Evolutionary conservation across 2,888 invertebrate species (phyloP).

Genomic region (Thymelicus lineola): DNA sequence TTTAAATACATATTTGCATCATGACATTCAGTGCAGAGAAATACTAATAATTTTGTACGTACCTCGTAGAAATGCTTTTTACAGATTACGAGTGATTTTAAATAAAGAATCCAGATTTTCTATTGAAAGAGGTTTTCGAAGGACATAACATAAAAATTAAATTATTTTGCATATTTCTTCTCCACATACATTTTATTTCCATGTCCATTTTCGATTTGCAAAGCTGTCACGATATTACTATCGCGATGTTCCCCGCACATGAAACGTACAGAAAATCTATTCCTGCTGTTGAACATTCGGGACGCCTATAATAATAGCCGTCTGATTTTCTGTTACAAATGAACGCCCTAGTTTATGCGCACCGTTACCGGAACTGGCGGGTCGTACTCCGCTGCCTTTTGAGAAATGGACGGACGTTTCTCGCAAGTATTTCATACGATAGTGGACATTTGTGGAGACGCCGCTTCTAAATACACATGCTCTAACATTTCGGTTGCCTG

Average conservation of each 20-base stretch:
- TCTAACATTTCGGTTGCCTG: background rate
- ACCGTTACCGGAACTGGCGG: slow-evolving; percentile 8
- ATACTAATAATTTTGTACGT: too few relatives aligned
- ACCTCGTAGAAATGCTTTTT: too few relatives aligned
- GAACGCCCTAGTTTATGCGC: slow-evolving; percentile 16
- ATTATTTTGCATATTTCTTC: too few relatives aligned
- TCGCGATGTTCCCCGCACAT: background rate
- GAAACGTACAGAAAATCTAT: background rate
- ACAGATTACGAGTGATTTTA: too few relatives aligned
- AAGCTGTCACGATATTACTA: background rate
- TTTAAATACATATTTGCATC: too few relatives aligned
- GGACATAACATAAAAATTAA: too few relatives aligned
- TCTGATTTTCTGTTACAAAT: slow-evolving; percentile 13
- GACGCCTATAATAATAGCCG: slow-evolving; percentile 1
- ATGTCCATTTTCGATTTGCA: too few relatives aligned
- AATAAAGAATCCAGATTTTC: too few relatives aligned
- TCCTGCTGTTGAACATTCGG: slow-evolving; percentile 5
- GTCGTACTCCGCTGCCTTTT: slow-evolving; percentile 8
- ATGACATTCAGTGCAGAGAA: too few relatives aligned
- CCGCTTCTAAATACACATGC: background rate
- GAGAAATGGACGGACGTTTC: slow-evolving; percentile 16
- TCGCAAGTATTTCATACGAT: slow-evolving; percentile 10
- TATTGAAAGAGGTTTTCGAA: too few relatives aligned
- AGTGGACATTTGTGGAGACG: background rate
- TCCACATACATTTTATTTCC: too few relatives aligned